Conservation (phyloP, 2,113 vertebrate genomes). For the Austrofundulus limnaeus region DNA sequence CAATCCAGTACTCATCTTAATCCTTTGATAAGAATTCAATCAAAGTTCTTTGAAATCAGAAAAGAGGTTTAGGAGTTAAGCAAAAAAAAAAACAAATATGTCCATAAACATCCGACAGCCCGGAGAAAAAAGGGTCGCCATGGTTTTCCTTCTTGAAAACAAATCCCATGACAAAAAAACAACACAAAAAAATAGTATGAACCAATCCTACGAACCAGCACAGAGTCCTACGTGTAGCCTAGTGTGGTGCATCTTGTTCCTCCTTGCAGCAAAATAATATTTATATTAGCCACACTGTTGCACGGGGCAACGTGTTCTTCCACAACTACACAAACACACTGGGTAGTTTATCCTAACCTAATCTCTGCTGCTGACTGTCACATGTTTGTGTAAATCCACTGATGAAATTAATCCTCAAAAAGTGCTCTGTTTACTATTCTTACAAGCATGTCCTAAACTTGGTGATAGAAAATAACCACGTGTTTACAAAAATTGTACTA, state of each 20-base stretch:
- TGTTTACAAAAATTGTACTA: too few species aligned
- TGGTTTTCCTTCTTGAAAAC: background rate
- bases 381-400: background rate
- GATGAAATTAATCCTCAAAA: conserved; percentile 4
- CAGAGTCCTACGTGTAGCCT: background rate
- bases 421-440: conserved; percentile 2
- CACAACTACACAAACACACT: background rate
- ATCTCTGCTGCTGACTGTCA: background rate
- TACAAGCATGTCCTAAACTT: background rate
- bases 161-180: background rate
- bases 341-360: background rate
- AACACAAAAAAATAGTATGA: too few species aligned
- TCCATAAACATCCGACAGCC: conserved; percentile 17
- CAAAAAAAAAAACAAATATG: background rate
- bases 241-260: background rate
- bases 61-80: conserved; percentile 42
- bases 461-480: background rate
- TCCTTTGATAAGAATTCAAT: conserved; percentile 47
- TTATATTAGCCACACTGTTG: background rate
- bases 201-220: background rate
- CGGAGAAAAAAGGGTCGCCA: background rate
- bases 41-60: conserved; percentile 40
- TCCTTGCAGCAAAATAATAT: background rate
- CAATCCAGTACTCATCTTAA: conserved; percentile 50
- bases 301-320: background rate